Percentiles rank a stretch among this genome's conserved stretches.
Conservation (phyloP, 1,140 invertebrate genomes). For the Batillaria attramentaria region DNA sequence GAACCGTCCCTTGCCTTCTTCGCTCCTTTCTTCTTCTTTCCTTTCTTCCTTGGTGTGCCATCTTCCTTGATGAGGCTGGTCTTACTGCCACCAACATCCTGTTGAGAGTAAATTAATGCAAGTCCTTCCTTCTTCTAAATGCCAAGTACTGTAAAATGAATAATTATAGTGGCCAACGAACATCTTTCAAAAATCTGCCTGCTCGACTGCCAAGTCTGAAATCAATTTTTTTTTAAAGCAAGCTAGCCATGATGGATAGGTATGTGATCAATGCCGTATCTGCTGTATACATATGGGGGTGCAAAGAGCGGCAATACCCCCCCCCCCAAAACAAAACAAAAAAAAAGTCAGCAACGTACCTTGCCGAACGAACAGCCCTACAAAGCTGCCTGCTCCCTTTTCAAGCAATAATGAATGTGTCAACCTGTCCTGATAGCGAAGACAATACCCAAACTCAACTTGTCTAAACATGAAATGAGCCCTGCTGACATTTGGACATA, state of each 20-base stretch:
- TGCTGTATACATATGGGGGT: too few species aligned
- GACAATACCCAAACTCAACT: background rate
- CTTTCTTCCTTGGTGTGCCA: slow-evolving; percentile 57
- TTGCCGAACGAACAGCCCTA: too few species aligned
- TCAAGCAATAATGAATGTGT: background rate
- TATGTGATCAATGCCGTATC: background rate
- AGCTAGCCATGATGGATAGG: background rate
- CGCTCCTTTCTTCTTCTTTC: slow-evolving; percentile 52
- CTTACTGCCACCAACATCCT: slow-evolving; percentile 63
- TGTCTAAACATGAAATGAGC: background rate
- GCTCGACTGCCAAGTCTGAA: background rate
- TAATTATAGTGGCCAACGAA: background rate
- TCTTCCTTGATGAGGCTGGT: slow-evolving; percentile 60
- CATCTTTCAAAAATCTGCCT: background rate
- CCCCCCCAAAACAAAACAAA: too few species aligned
- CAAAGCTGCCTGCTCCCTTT: background rate
- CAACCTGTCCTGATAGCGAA: background rate
- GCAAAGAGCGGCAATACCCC: too few species aligned
- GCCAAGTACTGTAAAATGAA: too few species aligned
- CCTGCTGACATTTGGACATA: background rate
- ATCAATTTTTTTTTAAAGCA: background rate
- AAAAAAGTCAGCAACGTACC: too few species aligned
- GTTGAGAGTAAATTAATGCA: slow-evolving; percentile 11
- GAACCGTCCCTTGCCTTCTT: slow-evolving; percentile 35
- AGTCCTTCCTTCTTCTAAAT: too few species aligned